phyloP scores from a whole-genome alignment of 2,888 invertebrate genomes.

The Mythimna ferrago region DNA sequence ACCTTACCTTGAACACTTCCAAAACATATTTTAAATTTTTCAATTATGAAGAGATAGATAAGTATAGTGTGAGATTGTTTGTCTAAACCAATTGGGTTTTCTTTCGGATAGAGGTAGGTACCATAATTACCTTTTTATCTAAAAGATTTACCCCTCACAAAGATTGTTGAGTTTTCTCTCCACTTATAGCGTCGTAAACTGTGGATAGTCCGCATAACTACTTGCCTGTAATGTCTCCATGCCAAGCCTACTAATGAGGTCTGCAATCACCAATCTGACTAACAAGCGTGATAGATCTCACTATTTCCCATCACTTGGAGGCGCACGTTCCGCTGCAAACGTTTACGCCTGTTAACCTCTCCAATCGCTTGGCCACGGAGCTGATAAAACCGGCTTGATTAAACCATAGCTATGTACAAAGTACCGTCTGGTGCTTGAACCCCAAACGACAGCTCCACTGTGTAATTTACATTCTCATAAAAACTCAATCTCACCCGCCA shows the following conservation, averaged over 20 bases:
- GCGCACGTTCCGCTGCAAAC: neutral
- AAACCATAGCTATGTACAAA: neutral
- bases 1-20: conserved; percentile 3
- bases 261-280: neutral
- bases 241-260: neutral
- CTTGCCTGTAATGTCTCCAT: neutral
- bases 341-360: conserved; percentile 3
- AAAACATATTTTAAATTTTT: conserved; percentile 29
- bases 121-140: neutral
- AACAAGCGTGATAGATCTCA: too few species aligned
- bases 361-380: neutral
- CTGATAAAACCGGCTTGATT: conserved; percentile 8
- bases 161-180: neutral
- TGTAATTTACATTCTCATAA: conserved; percentile 33
- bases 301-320: neutral
- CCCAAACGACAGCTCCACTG: conserved; percentile 4
- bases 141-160: neutral
- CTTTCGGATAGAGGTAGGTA: neutral
- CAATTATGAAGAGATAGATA: neutral
- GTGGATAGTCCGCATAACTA: too few species aligned
- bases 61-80: conserved; percentile 3
- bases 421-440: conserved; percentile 11
- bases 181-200: neutral
- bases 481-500: conserved; percentile 5
- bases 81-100: neutral